These are phyloP conservation scores for Sitodiplosis mosellana DNA, from an alignment of 1,140 invertebrate genomes.

Conservation along the genomic window DNA sequence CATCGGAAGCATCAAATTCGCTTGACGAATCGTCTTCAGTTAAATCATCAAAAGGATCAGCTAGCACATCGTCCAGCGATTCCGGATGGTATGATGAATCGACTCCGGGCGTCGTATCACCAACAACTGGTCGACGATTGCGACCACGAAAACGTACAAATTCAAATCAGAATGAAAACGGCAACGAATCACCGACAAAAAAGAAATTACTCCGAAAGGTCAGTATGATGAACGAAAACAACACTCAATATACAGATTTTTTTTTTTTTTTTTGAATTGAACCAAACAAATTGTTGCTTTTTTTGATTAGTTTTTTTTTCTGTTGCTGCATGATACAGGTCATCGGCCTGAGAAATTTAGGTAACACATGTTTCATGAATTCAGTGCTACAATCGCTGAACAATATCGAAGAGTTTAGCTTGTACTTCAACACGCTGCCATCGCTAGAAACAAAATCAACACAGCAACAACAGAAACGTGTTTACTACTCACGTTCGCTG, in stretches of 20 bases:
- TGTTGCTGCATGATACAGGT: slow-evolving; percentile 31
- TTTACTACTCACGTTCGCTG: slow-evolving; percentile 40
- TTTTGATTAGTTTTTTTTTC: too few species aligned
- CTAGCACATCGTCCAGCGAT: slow-evolving; percentile 13
- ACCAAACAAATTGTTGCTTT: slow-evolving; percentile 9
- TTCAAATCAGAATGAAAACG: slow-evolving; percentile 26
- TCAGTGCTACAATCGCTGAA: slow-evolving; percentile 69
- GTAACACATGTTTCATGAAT: slow-evolving; percentile 83
- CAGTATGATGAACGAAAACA: slow-evolving; percentile 11
- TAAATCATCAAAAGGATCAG: slow-evolving; percentile 9
- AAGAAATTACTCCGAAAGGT: slow-evolving; percentile 28
- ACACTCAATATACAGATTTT: slow-evolving; percentile 25
- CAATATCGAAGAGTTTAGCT: slow-evolving; percentile 70
- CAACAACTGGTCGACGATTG: slow-evolving; percentile 6
- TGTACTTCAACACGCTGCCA: slow-evolving; percentile 61
- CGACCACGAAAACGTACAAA: slow-evolving; percentile 34
- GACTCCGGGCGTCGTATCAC: slow-evolving; percentile 8
- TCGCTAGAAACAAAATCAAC: slow-evolving; percentile 35
- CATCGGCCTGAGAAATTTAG: slow-evolving; percentile 63
- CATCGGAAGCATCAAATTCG: slow-evolving; percentile 14
- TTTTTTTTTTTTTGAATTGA: too few species aligned
- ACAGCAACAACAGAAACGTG: slow-evolving; percentile 36
- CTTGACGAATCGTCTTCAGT: slow-evolving; percentile 6
- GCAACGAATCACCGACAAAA: background rate
- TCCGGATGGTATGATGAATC: slow-evolving; percentile 14